These are phyloP conservation scores for Allacma fusca DNA, from an alignment of 2,888 invertebrate species.

Conservation along the genomic window DNA sequence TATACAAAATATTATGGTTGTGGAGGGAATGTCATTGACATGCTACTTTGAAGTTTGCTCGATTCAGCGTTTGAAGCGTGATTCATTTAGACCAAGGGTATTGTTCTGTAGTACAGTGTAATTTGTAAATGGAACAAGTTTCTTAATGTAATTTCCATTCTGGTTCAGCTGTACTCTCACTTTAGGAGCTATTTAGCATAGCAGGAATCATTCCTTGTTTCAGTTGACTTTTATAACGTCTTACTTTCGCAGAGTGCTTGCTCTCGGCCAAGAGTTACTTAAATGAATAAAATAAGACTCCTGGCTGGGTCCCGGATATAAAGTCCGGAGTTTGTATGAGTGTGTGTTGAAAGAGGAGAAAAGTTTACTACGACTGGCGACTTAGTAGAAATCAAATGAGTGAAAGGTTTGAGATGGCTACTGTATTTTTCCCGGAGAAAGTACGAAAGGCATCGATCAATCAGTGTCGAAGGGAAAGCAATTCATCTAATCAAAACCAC, in stretches of 20 bases:
- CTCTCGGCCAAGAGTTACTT: too few species aligned
- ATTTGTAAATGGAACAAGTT: conserved; percentile 16
- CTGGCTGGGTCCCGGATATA: too few species aligned
- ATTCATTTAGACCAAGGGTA: background rate
- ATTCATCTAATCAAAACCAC: conserved; percentile 56
- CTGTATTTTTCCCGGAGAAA: background rate
- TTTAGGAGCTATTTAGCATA: conserved; percentile 6
- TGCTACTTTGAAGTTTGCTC: background rate
- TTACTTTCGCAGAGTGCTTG: too few species aligned
- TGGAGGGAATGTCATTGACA: background rate
- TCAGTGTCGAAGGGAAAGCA: conserved; percentile 55
- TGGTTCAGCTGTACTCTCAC: background rate
- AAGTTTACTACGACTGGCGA: conserved; percentile 2
- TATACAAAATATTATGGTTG: background rate
- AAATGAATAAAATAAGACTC: too few species aligned
- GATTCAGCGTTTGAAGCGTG: background rate
- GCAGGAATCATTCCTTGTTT: background rate
- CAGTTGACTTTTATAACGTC: too few species aligned
- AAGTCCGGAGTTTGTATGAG: background rate
- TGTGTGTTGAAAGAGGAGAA: background rate
- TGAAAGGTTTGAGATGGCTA: background rate
- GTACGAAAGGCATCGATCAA: conserved; percentile 51
- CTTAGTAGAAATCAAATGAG: conserved; percentile 8
- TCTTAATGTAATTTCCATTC: conserved; percentile 12
- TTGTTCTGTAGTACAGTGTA: conserved; percentile 10